Evolutionary conservation across 2,888 invertebrate species (phyloP), one percentile per base, ranked within the genome.

Genomic region (Amorpha juglandis): DNA sequence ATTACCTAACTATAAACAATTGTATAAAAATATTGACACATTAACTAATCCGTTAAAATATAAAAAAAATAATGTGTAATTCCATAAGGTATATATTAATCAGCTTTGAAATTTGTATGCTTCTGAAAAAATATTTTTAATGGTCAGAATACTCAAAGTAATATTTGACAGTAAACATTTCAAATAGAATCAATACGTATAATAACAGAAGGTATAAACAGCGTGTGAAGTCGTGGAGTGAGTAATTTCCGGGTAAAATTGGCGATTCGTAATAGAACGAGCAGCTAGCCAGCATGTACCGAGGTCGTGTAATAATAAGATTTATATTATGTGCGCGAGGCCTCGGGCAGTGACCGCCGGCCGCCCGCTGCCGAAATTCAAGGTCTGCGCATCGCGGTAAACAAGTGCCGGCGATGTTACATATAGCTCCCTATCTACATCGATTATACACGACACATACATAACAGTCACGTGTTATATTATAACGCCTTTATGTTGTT

Each of bases 321-420:
- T 81, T 74, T 81, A 84, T 81, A 81, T 78, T 80, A 78, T 74
- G 76, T 75, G 76, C 77, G 79, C 78, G 84, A 79, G 84, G 79
- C 80, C 81, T 76, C 83, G 86, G 91, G 92, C 91, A 92, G 76
- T 92, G 92, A 92, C 92, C 92, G 91, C 81, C 71, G 90, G 90
- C 81, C 71, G 90, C 88, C 90, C 81, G 91, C 81, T 71, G 90
- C 88, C 91, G 83, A 93, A 92, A 91, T 84, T 92, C 92, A 93
- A 93, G 92, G 92, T 89, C 92, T 87, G 90, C 88, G 83, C 82
- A 84, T 82, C 87, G 89, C 81, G 79, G 83, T 91, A 92, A 92
- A 92, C 92, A 93, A 91, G 87, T 90, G 88, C 69, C 87, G 78
- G 77, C 77, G 79, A 48, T 63, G 45, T 38, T 66, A 65, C 67